These are phyloP conservation scores for Adelognathus sp. DNA, from an alignment of 2,888 invertebrate species.

Conservation along the genomic window DNA sequence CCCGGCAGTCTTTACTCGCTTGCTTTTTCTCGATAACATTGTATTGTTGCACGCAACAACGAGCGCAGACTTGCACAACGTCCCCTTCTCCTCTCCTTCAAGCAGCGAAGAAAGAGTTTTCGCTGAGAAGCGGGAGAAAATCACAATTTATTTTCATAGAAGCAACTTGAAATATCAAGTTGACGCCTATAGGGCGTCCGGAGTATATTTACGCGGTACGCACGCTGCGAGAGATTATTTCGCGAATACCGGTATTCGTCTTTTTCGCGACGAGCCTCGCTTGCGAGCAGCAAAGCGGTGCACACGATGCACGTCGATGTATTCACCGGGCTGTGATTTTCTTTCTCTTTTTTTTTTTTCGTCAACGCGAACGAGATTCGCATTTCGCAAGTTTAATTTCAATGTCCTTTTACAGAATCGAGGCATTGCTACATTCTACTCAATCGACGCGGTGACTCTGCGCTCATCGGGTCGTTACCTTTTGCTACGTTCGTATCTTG, in stretches of 20 bases:
- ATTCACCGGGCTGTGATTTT: neutral
- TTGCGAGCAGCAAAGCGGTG: neutral
- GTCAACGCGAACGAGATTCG: neutral
- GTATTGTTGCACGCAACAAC: too few relatives aligned
- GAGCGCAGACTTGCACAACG: too few relatives aligned
- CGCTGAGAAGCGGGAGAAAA: too few relatives aligned
- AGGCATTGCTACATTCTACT: neutral
- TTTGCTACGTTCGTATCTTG: neutral
- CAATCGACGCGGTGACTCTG: neutral
- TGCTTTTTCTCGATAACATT: too few relatives aligned
- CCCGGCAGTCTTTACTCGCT: too few relatives aligned
- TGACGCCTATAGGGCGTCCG: neutral
- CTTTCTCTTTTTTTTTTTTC: neutral
- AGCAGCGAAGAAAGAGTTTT: too few relatives aligned
- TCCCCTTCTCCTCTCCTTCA: too few relatives aligned
- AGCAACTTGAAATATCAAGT: too few relatives aligned
- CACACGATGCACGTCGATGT: neutral
- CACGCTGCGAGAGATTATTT: conserved; percentile 12
- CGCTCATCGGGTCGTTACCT: neutral
- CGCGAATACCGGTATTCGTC: conserved; percentile 36
- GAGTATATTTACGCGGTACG: conserved; percentile 20
- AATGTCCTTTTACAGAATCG: neutral
- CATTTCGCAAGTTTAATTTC: neutral
- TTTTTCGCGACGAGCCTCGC: conserved; percentile 25
- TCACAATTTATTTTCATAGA: too few relatives aligned